phyloP scores from a whole-genome alignment of 2,888 invertebrate species.

The Acleris holmiana region DNA sequence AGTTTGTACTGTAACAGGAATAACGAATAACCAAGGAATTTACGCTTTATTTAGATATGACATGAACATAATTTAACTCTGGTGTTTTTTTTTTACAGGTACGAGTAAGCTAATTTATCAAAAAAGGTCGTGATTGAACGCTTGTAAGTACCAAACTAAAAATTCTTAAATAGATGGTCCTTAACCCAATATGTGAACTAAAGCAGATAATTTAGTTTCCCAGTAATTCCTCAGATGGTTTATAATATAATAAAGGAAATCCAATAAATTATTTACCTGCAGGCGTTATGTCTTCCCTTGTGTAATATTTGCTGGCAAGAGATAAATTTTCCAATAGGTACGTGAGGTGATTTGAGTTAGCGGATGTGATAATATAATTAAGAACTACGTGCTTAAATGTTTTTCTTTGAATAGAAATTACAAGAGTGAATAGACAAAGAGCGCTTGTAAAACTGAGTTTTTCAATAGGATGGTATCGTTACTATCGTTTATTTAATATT shows the following conservation, averaged over 20 bases:
- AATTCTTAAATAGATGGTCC: background rate
- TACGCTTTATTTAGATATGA: background rate
- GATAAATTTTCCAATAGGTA: conserved; percentile 50
- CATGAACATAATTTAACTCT: too few species aligned
- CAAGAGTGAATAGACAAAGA: conserved; percentile 12
- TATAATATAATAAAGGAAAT: conserved; percentile 1
- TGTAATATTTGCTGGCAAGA: conserved; percentile 47
- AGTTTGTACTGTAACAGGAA: conserved; percentile 15
- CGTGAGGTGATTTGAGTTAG: conserved; percentile 51
- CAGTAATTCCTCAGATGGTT: background rate
- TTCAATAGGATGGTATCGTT: background rate
- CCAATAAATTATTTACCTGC: conserved; percentile 27
- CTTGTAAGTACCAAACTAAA: conserved; percentile 3
- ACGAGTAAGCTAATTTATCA: conserved; percentile 41
- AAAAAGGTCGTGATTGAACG: background rate
- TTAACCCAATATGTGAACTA: background rate
- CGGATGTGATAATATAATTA: conserved; percentile 55
- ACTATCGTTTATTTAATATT: background rate
- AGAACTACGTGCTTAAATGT: conserved; percentile 52
- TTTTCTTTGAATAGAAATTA: conserved; percentile 41
- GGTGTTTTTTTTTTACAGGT: conserved; percentile 41
- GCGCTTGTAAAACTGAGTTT: background rate
- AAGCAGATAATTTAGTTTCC: background rate
- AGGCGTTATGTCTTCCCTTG: conserved; percentile 32
- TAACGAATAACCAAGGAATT: conserved; percentile 1